Evolutionary conservation across 2,888 invertebrate species (phyloP).

Genomic region (Onthophagus sagittarius): DNA sequence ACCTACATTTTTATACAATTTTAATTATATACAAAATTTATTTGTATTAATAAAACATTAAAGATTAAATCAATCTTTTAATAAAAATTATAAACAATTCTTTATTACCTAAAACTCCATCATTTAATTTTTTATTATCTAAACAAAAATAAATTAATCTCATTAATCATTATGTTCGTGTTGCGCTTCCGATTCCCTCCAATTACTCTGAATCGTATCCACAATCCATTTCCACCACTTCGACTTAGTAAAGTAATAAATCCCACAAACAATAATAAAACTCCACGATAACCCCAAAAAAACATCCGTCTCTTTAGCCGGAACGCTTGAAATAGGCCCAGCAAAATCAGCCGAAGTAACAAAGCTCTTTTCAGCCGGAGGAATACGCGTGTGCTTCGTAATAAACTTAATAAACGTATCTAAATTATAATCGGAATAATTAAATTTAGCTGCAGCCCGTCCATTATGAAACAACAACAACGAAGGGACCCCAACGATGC

Average conservation of each 20-base stretch:
- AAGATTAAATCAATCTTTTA: too few species aligned
- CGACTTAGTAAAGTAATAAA: conserved; percentile 75
- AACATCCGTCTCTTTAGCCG: conserved; percentile 74
- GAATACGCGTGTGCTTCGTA: conserved; percentile 68
- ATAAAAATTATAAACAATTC: too few species aligned
- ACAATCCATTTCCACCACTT: conserved; percentile 74
- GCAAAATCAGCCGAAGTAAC: conserved; percentile 73
- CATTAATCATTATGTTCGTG: conserved; percentile 61
- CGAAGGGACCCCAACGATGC: conserved; percentile 87
- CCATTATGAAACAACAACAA: conserved; percentile 87
- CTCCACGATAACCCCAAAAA: conserved; percentile 80
- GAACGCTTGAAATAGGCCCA: conserved; percentile 77
- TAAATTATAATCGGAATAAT: conserved; percentile 75
- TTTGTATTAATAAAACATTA: too few species aligned
- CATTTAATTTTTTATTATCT: not conserved
- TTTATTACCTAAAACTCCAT: too few species aligned
- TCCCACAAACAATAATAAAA: conserved; percentile 71
- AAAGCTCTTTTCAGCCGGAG: conserved; percentile 59
- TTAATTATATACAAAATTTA: too few species aligned
- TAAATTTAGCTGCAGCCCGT: conserved; percentile 78
- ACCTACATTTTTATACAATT: too few species aligned
- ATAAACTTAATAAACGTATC: conserved; percentile 77
- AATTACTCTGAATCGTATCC: conserved; percentile 79
- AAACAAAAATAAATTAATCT: conserved; percentile 15
- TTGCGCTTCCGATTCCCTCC: conserved; percentile 84